Conservation (phyloP, 2,113 vertebrate genomes). For the Ginglymostoma cirratum region DNA sequence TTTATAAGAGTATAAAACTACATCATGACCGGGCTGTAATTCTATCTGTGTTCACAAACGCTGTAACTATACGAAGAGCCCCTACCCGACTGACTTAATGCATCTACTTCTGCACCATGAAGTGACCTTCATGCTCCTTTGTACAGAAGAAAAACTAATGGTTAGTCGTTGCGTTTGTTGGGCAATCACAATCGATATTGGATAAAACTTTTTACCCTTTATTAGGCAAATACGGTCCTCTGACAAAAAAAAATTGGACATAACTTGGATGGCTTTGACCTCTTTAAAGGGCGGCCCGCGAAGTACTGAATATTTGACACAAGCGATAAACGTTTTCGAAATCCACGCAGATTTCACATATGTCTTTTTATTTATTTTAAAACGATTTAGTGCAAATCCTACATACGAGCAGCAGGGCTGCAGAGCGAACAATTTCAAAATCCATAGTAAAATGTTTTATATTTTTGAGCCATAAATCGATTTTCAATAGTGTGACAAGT, state of each 20-base stretch:
- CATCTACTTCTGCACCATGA: slow-evolving; percentile 42
- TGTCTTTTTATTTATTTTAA: background rate
- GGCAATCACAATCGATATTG: background rate
- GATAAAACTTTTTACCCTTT: background rate
- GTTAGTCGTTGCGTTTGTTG: slow-evolving; percentile 28
- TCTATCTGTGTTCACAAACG: slow-evolving; percentile 44
- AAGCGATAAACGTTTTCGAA: background rate
- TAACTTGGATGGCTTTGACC: background rate
- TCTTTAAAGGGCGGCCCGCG: background rate
- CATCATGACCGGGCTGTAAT: slow-evolving; percentile 43
- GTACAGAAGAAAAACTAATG: slow-evolving; percentile 30
- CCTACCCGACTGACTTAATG: slow-evolving; percentile 43
- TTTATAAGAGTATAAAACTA: slow-evolving; percentile 20
- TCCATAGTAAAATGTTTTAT: slow-evolving; percentile 37
- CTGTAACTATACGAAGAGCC: slow-evolving; percentile 42
- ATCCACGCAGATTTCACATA: background rate
- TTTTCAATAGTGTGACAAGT: slow-evolving; percentile 50
- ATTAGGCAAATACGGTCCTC: background rate
- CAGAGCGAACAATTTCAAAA: background rate
- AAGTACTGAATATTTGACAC: background rate
- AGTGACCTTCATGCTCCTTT: slow-evolving; percentile 39
- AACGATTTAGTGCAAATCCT: background rate
- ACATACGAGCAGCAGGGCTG: background rate
- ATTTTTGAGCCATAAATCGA: slow-evolving; percentile 38
- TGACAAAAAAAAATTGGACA: background rate